Base-by-base conservation (phyloP, 2,888 invertebrate species). In the Hypsopygia costalis region DNA sequence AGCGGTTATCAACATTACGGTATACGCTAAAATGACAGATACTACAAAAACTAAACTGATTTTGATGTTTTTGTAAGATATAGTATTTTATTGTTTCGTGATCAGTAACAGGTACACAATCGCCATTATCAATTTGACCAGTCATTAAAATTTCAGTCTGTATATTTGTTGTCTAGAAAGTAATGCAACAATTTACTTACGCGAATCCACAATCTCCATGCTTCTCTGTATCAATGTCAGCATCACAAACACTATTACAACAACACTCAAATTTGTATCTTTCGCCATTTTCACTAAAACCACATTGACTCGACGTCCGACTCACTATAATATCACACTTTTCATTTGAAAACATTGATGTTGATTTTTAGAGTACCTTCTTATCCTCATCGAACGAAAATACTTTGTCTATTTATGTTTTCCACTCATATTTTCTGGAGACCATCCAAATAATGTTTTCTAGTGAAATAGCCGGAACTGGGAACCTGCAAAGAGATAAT, bases 201-300 rank as follows among this genome's bases (percentile, higher is more conserved):
- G 76, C 48, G 81, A 68, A 55, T 85, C 86, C 47, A 82, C 67
- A 25, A 81, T 81, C 62, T 86, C 86, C 57, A 75, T 60, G 36
- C 85, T 86, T 16, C 57, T 68, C 28, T 65, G 47, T 54, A 85
- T 71, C 55, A 81, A 46, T 40, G 62, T 63, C 51, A 62, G 63
- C 28, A 80, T 43, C 62, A 80, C 67, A 27, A 71, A 22, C 48
- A 71, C 46, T 41, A 62, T 51, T 63, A 78, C 60, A 44, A 76
- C 41, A 48, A 67, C 65, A 51, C 70, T 65, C 51, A 78, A 57
- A 62, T 73, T 67, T 49, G 49, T 56, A 62, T 73, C 69, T 44
- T 51, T 62, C 45, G 69, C 74, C 81, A 81, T 82, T 52, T 54
- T 76, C 63, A 56, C 50, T 47, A 50, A 44, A 51, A 63, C 46